Evolutionary conservation across 2,113 vertebrate genomes (phyloP).

Genomic region (Meriones unguiculatus): DNA sequence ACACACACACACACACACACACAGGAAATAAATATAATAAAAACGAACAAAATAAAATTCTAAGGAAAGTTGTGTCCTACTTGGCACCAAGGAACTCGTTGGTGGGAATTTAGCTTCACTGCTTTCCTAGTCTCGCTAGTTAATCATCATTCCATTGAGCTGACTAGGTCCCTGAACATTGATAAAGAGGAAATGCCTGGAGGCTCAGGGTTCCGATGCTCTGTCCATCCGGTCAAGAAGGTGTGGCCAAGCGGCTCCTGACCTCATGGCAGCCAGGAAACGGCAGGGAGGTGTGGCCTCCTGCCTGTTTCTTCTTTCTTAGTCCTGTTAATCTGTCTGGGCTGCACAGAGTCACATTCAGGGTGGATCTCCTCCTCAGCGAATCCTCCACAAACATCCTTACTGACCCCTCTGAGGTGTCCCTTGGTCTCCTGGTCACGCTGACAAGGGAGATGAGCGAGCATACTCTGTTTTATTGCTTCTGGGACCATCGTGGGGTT

Average conservation of each 20-base stretch:
- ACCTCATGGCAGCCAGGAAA: not conserved
- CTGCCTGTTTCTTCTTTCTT: not conserved
- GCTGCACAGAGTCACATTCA: not conserved
- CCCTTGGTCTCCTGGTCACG: not conserved
- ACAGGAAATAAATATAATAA: not conserved
- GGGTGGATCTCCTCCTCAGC: not conserved
- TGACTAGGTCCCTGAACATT: not conserved
- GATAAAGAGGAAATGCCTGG: not conserved
- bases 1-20: not conserved
- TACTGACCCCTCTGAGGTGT: not conserved
- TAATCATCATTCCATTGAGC: too few species aligned
- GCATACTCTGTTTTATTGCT: not conserved
- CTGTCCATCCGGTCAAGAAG: too few species aligned
- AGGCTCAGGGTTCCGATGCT: not conserved
- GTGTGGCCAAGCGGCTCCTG: rapidly evolving
- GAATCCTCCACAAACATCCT: not conserved
- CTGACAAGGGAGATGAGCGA: not conserved
- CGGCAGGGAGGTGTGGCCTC: not conserved
- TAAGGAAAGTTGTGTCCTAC: not conserved
- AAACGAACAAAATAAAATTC: not conserved
- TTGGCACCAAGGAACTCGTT: not conserved
- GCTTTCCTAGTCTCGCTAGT: not conserved
- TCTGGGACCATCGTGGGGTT: too few species aligned
- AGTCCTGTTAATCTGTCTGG: too few species aligned
- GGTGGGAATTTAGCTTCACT: too few species aligned